Percentiles rank a stretch among this genome's conserved stretches.
Evolutionary conservation across 2,797 vertebrate species (phyloP).

Genomic region (Gymnoscopelus braueri): DNA sequence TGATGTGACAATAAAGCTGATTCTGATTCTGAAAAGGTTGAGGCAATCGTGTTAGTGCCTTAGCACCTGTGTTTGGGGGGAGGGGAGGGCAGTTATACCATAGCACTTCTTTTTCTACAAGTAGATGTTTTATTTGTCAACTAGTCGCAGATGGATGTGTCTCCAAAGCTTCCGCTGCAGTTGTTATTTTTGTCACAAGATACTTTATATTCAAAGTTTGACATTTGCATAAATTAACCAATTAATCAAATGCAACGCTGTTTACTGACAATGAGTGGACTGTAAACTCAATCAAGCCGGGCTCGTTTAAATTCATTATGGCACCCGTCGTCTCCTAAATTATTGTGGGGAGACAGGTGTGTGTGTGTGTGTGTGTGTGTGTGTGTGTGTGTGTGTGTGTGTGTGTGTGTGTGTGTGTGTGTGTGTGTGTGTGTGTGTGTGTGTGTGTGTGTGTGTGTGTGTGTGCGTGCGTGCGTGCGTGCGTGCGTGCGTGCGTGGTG

Average conservation of each 20-base stretch:
- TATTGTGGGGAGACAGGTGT: constrained; percentile 21
- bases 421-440: too few species aligned
- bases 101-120: neutral
- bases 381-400: too few species aligned
- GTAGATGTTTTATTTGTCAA: constrained; percentile 27
- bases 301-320: constrained; percentile 58
- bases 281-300: constrained; percentile 57
- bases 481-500: too few species aligned
- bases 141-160: neutral
- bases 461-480: too few species aligned
- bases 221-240: constrained; percentile 65
- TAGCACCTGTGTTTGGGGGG: too few species aligned
- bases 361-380: too few species aligned
- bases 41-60: constrained; percentile 27
- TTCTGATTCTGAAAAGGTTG: too few species aligned
- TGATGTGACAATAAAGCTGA: too few species aligned
- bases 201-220: constrained; percentile 67
- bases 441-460: too few species aligned
- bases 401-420: too few species aligned
- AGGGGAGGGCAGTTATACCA: too few species aligned
- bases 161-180: constrained; percentile 18
- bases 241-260: constrained; percentile 67
- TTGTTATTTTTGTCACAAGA: constrained; percentile 35
- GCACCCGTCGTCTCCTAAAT: constrained; percentile 41
- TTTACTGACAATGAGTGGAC: constrained; percentile 67